A percentile compares a stretch with the other conserved stretches of the same genome.
These are phyloP conservation scores for Halesus radiatus DNA, from an alignment of 1,140 invertebrate genomes.

Conservation along the genomic window DNA sequence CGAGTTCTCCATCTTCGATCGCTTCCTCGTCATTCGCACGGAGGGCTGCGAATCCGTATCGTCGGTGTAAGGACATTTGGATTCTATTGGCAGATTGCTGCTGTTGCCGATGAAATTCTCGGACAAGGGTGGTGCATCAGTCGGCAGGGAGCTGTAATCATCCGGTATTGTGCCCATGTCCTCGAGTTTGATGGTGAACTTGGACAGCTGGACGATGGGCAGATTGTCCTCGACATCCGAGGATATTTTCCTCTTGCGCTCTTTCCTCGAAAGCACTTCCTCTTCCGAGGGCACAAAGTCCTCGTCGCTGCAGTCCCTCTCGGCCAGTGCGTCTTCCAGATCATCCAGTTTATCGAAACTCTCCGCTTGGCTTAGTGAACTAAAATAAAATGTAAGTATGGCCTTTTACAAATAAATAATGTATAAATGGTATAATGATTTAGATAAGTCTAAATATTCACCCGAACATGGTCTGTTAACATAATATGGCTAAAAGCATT, in stretches of 20 bases:
- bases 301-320: slow-evolving; percentile 57
- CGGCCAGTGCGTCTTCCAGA: background rate
- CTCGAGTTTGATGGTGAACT: background rate
- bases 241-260: slow-evolving; percentile 23
- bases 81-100: too few species aligned
- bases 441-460: too few species aligned
- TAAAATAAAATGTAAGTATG: background rate
- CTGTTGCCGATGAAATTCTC: too few species aligned
- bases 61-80: too few species aligned
- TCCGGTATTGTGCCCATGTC: background rate
- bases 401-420: background rate
- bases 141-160: background rate
- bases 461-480: too few species aligned
- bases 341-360: slow-evolving; percentile 6
- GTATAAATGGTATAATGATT: too few species aligned
- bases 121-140: too few species aligned
- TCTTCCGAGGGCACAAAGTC: slow-evolving; percentile 56
- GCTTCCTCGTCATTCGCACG: slow-evolving; percentile 49
- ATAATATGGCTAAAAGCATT: too few species aligned
- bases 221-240: slow-evolving; percentile 46
- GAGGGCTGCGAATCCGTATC: slow-evolving; percentile 8
- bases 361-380: slow-evolving; percentile 13
- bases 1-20: slow-evolving; percentile 44
- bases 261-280: slow-evolving; percentile 47
- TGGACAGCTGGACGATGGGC: slow-evolving; percentile 31